Base-by-base conservation (phyloP, 2,888 invertebrate genomes). In the Endotricha flammealis region DNA sequence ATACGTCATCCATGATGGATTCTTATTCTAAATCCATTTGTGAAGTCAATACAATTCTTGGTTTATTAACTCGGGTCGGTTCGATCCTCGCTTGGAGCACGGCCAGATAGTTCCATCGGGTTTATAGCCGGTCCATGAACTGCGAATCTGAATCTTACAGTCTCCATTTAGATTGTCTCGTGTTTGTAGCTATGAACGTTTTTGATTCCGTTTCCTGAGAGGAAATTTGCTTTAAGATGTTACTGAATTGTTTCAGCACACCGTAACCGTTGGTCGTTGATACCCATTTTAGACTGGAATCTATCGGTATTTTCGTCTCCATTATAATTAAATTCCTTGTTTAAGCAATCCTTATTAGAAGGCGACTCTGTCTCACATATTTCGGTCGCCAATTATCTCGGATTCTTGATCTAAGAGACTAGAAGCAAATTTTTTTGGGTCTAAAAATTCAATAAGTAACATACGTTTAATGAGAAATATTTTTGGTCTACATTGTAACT, bases 51-150 rank as follows among this genome's bases (percentile, higher is more conserved):
- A 23, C 20, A 9, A 4, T n/a, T 4, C 11, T 25, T 28, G 14
- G 29, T 35, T 35, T 35, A 35, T 29, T 35, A 34, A 29, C 35
- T 35, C 35, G 4, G 39, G 34, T 48, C 49, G 41, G 57, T 62
- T 62, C 48, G 60, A 56, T 54, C 55, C 59, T 50, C 55, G 50
- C 52, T 61, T 70, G 70, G 70, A 69, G 42, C 39, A 14, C 32
- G 38, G 35, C 35, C 35, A 35, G 35, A 12, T 16, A 6, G 2
- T 12, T 22, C 7, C 4, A 2, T 27, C 27, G 14, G 32, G 32
- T 33, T 33, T 33, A 33, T 33, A 24, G 32, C 32, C 32, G 32
- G 32, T 33, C 32, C 25, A 6, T 33, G 32, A 33, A 33, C 32
- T 16, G 32, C 24, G 24, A 24, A 20, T 14, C 16, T 24, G 14